Evolutionary conservation across 2,113 vertebrate genomes (phyloP).

Genomic region (Bettongia penicillata): DNA sequence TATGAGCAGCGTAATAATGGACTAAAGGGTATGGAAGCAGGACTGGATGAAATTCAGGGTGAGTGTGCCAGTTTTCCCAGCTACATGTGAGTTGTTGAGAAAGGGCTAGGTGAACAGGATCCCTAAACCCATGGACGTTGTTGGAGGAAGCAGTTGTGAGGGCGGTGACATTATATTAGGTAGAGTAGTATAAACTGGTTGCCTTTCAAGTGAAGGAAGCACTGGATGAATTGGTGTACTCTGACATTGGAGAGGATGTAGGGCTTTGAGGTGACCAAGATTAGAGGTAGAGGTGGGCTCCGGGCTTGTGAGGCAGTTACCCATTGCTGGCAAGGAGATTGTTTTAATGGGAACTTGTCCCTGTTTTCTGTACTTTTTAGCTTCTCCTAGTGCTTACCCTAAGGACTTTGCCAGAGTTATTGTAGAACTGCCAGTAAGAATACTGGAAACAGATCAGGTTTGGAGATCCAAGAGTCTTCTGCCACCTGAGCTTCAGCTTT

Average conservation of each 20-base stretch:
- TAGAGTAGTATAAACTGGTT: not conserved
- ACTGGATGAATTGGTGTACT: not conserved
- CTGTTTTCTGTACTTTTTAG: not conserved
- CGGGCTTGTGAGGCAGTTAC: not conserved
- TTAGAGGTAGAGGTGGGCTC: not conserved
- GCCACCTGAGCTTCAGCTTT: not conserved
- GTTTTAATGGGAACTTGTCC: not conserved
- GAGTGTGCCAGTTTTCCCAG: conserved; percentile 33
- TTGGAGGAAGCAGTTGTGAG: not conserved
- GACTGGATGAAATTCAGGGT: conserved; percentile 46
- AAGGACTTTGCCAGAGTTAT: not conserved
- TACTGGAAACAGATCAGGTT: not conserved
- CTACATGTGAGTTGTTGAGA: conserved; percentile 25
- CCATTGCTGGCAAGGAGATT: not conserved
- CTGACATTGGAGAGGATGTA: not conserved
- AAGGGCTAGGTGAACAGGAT: not conserved
- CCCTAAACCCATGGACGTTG: not conserved
- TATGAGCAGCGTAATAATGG: conserved; percentile 43
- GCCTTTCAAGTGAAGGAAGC: not conserved
- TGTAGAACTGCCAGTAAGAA: not conserved
- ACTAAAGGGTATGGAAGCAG: conserved; percentile 41
- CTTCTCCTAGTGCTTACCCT: not conserved
- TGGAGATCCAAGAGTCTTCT: not conserved
- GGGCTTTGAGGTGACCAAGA: not conserved
- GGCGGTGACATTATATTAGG: not conserved